Evolutionary conservation across 2,113 vertebrate species (phyloP).

Genomic region (Hystrix cristata): DNA sequence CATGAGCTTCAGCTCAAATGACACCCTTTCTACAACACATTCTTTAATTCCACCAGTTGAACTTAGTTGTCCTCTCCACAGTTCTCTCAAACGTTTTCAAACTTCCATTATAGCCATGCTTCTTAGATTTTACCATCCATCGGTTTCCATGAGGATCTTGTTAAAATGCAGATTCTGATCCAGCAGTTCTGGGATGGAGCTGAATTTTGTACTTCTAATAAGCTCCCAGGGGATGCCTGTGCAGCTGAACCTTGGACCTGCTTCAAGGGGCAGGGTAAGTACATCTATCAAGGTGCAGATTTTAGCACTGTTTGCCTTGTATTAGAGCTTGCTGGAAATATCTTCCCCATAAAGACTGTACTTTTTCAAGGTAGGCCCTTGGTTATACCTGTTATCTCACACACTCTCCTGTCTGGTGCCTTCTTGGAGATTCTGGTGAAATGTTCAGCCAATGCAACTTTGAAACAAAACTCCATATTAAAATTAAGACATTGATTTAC

Average conservation of each 20-base stretch:
- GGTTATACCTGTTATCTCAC: background rate
- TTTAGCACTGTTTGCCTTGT: background rate
- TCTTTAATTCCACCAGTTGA: background rate
- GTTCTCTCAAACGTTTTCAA: background rate
- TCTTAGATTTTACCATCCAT: background rate
- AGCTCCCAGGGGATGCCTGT: background rate
- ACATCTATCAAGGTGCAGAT: background rate
- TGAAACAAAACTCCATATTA: slow-evolving; percentile 1
- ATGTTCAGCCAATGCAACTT: background rate
- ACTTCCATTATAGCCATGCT: background rate
- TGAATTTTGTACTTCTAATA: background rate
- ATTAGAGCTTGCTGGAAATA: background rate
- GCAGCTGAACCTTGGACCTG: background rate
- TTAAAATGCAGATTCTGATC: background rate
- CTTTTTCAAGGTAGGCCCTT: background rate
- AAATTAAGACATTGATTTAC: too few species aligned
- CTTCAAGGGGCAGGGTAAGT: background rate
- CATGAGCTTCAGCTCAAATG: background rate
- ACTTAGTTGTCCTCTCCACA: background rate
- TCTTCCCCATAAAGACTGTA: background rate
- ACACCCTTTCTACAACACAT: background rate
- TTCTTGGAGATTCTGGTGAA: background rate
- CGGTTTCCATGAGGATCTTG: background rate
- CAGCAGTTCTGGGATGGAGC: background rate
- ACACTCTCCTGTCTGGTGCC: background rate